Base-by-base conservation (phyloP, 2,888 invertebrate genomes). In the Lasioglossum vierecki region DNA sequence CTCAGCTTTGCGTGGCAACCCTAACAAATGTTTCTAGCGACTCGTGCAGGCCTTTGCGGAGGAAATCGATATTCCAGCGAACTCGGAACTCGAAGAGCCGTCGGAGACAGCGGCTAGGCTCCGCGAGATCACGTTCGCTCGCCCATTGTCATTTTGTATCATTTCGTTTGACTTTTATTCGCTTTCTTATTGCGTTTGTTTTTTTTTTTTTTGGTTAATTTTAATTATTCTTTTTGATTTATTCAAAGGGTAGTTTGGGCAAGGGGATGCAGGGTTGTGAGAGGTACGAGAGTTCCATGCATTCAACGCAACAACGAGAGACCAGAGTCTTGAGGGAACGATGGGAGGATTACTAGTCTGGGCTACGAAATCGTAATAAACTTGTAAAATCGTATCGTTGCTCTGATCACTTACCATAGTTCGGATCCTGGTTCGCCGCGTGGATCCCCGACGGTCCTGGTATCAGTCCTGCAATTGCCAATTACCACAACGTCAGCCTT, bases 381-480 rank as follows among this genome's bases (percentile, higher is more conserved):
- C 75, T 63, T 63, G 76, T 85, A 77, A 86, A 82, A 89, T 88
- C 73, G 75, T 88, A 88, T 85, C 76, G 80, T 85, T 88, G 86
- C 76, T 87, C 85, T 88, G 72, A 79, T 82, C 91, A 97, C 97
- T 97, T 95, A 97, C 97, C 97, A 96, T 98, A 98, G 95, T 97
- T 98, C 95, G 95, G 95, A 91, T 96, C 97, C 97, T 95, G 97
- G 95, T 95, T 95, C 84, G 96, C 96, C 93, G 96, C 96, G 92
- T 97, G 97, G 95, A 98, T 97, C 93, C 98, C 98, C 88, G 98
- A 98, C 60, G 98, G 98, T 93, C 98, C 98, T 86, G 98, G 98
- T 94, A 98, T 96, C 91, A 98, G 96, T 93, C 98, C 98, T 96
- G 97, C 95, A 90, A 90, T 81, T 72, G 53, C 30, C 71, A 41